phyloP scores from a whole-genome alignment of 2,888 invertebrate species.

The Cataglyphis altisquamis region DNA sequence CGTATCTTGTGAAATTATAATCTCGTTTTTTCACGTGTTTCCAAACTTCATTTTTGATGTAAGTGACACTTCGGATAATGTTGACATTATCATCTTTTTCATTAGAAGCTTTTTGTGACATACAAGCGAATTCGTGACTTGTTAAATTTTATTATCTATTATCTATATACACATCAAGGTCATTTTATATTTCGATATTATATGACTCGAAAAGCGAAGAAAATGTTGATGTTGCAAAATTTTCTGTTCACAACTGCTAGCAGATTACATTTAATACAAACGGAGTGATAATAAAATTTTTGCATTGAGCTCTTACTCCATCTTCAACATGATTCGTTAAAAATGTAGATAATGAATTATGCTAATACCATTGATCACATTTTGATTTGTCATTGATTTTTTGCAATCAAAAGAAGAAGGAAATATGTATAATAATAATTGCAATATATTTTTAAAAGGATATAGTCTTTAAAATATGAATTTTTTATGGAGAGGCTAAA shows the following conservation, averaged over 20 bases:
- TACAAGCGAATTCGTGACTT: neutral
- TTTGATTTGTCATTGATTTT: neutral
- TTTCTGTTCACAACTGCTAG: neutral
- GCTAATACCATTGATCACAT: neutral
- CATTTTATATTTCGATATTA: neutral
- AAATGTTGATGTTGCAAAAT: neutral
- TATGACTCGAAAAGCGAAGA: neutral
- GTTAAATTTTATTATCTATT: neutral
- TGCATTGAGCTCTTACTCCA: neutral
- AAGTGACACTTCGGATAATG: constrained; percentile 17
- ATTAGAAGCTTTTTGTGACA: neutral
- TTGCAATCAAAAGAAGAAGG: neutral
- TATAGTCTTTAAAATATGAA: neutral
- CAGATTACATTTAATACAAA: neutral
- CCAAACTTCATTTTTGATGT: neutral
- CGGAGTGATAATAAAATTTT: neutral
- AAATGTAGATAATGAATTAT: neutral
- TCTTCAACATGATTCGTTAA: neutral
- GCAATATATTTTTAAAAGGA: neutral
- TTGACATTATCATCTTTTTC: neutral
- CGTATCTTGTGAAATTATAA: neutral
- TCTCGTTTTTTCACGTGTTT: neutral
- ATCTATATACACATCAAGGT: neutral
- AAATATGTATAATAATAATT: neutral
- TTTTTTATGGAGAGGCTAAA: neutral